These are phyloP conservation scores for Myripristis jacobus DNA, from an alignment of 2,797 vertebrate species.

Conservation along the genomic window DNA sequence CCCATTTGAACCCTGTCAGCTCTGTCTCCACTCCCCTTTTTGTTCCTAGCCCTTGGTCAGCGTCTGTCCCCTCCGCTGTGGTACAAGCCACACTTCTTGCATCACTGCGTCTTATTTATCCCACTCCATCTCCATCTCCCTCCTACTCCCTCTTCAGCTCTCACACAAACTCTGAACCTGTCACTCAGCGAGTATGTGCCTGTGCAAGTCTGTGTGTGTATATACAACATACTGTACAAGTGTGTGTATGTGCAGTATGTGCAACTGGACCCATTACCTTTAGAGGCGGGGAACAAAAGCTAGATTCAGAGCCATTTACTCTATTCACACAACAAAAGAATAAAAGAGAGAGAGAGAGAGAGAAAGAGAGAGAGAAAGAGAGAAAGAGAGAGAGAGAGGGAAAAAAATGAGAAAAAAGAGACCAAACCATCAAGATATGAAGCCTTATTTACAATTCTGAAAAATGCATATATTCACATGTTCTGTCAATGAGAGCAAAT, in stretches of 20 bases:
- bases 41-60: slow-evolving; percentile 20
- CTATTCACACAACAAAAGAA: slow-evolving; percentile 51
- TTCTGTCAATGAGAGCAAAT: slow-evolving; percentile 3
- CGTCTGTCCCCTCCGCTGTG: slow-evolving; percentile 12
- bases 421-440: slow-evolving; percentile 23
- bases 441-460: slow-evolving; percentile 34
- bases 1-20: slow-evolving; percentile 38
- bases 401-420: neutral
- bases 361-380: slow-evolving; percentile 4
- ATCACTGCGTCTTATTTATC: slow-evolving; percentile 41
- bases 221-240: slow-evolving; percentile 2
- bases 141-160: slow-evolving; percentile 32
- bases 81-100: slow-evolving; percentile 52
- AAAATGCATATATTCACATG: slow-evolving; percentile 1
- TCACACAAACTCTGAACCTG: slow-evolving; percentile 23
- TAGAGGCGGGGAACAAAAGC: slow-evolving; percentile 30
- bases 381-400: slow-evolving; percentile 3
- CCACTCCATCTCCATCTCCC: slow-evolving; percentile 32
- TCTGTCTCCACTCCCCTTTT: neutral
- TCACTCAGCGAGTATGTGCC: slow-evolving; percentile 35
- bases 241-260: neutral
- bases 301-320: slow-evolving; percentile 32
- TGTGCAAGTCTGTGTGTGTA: slow-evolving; percentile 8
- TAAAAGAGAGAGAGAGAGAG: too few species aligned
- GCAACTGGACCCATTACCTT: slow-evolving; percentile 17